A percentile compares a stretch with the other conserved stretches of the same genome.
Evolutionary conservation across 92 coral and sea anemone genomes (phyloP).

Genomic region (Metridium senile): DNA sequence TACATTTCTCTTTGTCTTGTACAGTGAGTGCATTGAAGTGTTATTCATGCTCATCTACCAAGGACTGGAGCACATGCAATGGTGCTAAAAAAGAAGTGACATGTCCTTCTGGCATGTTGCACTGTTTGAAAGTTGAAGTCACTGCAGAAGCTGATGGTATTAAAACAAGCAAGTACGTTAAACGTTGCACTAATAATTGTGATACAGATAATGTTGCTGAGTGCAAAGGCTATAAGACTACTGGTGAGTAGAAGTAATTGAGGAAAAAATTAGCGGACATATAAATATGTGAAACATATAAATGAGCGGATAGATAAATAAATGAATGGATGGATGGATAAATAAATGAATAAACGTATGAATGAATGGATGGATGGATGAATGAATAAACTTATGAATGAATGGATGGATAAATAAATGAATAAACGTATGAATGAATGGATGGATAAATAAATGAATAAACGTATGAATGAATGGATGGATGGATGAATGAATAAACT

Average conservation of each 20-base stretch:
- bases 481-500: no score
- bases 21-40: constrained; percentile 37
- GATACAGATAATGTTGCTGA: not conserved
- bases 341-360: no score
- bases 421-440: no score
- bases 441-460: no score
- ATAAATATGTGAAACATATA: not conserved
- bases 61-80: constrained; percentile 24
- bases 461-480: not conserved
- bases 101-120: not conserved
- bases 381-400: no score
- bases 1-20: no score
- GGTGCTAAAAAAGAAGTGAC: not conserved
- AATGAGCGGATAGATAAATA: no score
- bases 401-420: no score
- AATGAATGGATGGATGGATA: no score
- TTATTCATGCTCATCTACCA: constrained; percentile 1
- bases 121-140: constrained; percentile 13
- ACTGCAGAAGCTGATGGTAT: not conserved
- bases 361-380: no score
- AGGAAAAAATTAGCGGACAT: not conserved
- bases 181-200: not conserved
- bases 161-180: not conserved
- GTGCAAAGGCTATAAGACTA: not conserved
- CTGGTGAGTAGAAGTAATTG: not conserved